Evolutionary conservation across 53 echinoderm and acorn worm species (phyloP), one percentile per base, ranked within the genome.

Genomic region (Echinometra lucunter): DNA sequence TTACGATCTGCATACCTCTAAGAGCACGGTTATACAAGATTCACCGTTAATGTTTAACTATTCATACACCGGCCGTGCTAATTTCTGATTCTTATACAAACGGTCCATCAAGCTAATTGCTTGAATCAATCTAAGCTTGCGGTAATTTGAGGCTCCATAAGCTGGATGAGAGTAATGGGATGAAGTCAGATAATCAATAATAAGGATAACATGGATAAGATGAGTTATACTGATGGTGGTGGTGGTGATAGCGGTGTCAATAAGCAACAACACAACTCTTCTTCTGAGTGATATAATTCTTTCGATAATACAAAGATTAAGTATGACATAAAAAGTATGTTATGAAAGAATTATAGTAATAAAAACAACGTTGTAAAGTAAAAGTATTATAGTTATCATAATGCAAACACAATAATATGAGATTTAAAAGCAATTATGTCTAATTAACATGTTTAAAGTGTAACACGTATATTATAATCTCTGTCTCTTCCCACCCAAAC

Each of bases 41-140:
- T 37, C 74, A 74, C 19, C 37, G 74, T 74, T 74, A 74, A 74
- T 74, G 37, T 74, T 74, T 74, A 74, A 74, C 74, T 74, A 37
- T 37, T 15, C 74, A 74, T 30, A 37, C 37, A 38, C 38, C 16
- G 37, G 74, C 38, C 38, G 74, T 74, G 74, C 38, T 74, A 74
- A 74, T 74, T 74, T 74, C 15, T 38, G 16, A 74, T 74, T 74
- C 17, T 37, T 37, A 74, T 37, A 38, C 74, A 74, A 74, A 37
- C 74, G 74, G 23, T 2, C 16, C 72, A 72, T 72, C 72, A 11
- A 35, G 72, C 72, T 72, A 72, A 72, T 72, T 72, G 35, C 72
- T 35, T 34, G 34, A 38, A 37, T 75, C 40, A 17, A 40, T 38
- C 21, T 28, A 19, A 0, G 75, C 38, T 67, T 75, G 75, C 18